A percentile compares a stretch with the other conserved stretches of the same genome.
These are phyloP conservation scores for Pelusios castaneus DNA, from an alignment of 2,113 vertebrate species.

Conservation along the genomic window DNA sequence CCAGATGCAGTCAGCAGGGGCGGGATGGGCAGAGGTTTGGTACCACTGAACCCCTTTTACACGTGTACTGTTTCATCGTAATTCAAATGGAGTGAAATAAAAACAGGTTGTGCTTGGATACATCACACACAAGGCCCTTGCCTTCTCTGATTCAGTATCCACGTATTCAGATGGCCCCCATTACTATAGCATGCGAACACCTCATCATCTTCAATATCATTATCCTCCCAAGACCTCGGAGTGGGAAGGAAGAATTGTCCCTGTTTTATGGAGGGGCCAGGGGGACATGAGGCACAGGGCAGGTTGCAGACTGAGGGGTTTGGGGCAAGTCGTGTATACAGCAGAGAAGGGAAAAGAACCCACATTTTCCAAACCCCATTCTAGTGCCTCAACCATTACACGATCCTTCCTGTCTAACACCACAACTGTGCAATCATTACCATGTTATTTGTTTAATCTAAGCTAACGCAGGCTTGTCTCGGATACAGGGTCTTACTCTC, in stretches of 20 bases:
- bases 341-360: not conserved
- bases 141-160: not conserved
- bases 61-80: not conserved
- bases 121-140: not conserved
- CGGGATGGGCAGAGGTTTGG: not conserved
- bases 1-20: not conserved
- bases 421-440: not conserved
- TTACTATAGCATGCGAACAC: not conserved
- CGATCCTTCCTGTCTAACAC: not conserved
- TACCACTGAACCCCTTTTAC: not conserved
- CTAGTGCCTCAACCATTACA: not conserved
- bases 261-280: not conserved
- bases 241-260: not conserved
- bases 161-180: not conserved
- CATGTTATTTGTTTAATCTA: constrained; percentile 7
- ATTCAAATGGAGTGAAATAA: not conserved
- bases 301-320: not conserved
- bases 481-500: not conserved
- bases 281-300: not conserved
- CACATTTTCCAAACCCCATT: not conserved
- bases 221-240: not conserved
- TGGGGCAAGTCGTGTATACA: not conserved
- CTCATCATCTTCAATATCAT: not conserved
- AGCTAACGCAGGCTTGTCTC: not conserved
- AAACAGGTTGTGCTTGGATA: too few species aligned